Evolutionary conservation across 2,888 invertebrate species (phyloP), one percentile per base, ranked within the genome.

Genomic region (Caenorhabditis doughertyi): DNA sequence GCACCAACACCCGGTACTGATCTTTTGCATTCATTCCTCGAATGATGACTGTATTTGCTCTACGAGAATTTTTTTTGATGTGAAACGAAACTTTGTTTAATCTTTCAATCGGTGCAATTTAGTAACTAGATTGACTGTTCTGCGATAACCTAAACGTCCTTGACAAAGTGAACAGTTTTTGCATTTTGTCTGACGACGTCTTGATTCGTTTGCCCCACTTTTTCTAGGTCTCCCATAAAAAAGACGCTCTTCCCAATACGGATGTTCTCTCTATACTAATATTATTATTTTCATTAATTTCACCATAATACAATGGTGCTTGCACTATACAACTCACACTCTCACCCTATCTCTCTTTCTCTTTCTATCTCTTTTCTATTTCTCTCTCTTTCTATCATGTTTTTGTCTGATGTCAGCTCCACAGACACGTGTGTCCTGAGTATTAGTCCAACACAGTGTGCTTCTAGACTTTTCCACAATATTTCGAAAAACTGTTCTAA

Each of bases 341-440:
- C 55, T 35, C 65, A 13, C 74, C 32, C 56, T 32, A n/a, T 64
- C 65, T 79, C 25, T 56, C 16, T 49, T 55, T 47, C 58, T 49
- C 44, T 27, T 13, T 65, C 44, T n/a, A n/a, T n/a, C 44, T 53
- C 32, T 21, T 49, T 18, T 16, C 44, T 29, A 18, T 56, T 18
- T 58, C 23, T 42, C 8, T 68, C 18, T 58, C 49, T 68, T 51
- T 67, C 62, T 76, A 51, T 76, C 76, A n/a, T 60, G 55, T 60
- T 67, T 65, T 76, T 74, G 51, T 25, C 51, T 47, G 58, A 51
- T 39, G 65, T 47, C 67, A 60, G 67, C 76, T 76, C 60, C 32
- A 23, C 29, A 67, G 58, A 35, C 67, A 51, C 67, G 56, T 67
- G 58, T 49, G 32, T 51, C 53, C 29, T 18, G 29, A 58, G 67